Evolutionary conservation across 1,140 invertebrate genomes (phyloP), one percentile per base, ranked within the genome.

Genomic region (Triops longicaudatus): DNA sequence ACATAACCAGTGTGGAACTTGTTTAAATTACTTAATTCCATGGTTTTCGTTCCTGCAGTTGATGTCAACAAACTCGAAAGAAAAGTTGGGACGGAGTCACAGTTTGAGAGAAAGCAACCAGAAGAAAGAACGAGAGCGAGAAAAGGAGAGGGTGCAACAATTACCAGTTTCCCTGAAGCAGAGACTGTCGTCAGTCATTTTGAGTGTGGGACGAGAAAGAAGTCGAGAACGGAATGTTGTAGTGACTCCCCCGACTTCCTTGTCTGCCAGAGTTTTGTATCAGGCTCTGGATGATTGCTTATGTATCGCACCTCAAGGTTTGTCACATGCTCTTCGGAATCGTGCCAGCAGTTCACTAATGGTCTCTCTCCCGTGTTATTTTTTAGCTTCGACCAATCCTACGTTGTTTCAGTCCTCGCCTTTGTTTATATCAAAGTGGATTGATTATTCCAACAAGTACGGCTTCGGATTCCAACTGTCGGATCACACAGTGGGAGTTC

Each of bases 371-470:
- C 22, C n/a, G 6, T 17, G 50, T 17, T 17, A 63, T 22, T 22
- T 31, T 78, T 12, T 28, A 78, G 78, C 31, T 37, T 76, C 75
- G 26, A 71, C 26, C 27, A 82, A 81, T 63, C 81, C 80, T 5
- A 73, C 75, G 26, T 74, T 76, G 14, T 78, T 77, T 28, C 79
- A 72, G 22, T 77, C 78, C 77, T 87, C 87, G 2, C 84, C 87
- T 14, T 85, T 87, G 77, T 90, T 88, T 85, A 85, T 90, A 14
- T 92, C 92, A 76, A 98, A 98, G 85, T 98, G 97, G 97, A 96
- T 98, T 17, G 97, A 99, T 84, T 98, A 99, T 84, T 97, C 94
- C 12, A 96, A 99, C 86, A 98, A 98, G 84, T 98, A 99, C 84
- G 97, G 97, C 37, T 96, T 98, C 82, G 97, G 96, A 3, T 99